Conservation (phyloP, 2,113 vertebrate genomes). For the Syrmaticus mikado region DNA sequence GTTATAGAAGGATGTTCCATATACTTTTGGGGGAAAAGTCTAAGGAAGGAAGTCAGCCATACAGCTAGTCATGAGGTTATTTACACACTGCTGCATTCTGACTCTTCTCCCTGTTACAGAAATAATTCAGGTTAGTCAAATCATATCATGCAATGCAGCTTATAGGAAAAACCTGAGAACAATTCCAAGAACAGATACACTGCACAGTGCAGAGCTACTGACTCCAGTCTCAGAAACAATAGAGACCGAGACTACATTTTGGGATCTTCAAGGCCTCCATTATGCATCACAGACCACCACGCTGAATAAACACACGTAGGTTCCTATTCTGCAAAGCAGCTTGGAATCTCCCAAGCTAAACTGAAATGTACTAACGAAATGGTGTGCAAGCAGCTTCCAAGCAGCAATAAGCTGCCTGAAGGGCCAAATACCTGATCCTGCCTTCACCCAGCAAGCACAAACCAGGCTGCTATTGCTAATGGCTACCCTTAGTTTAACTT, state of each 20-base stretch:
- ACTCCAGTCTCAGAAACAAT: not conserved
- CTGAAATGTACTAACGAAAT: not conserved
- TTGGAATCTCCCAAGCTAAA: not conserved
- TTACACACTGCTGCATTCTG: not conserved
- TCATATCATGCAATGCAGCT: not conserved
- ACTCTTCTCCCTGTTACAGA: not conserved
- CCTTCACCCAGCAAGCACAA: not conserved
- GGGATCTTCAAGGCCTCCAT: not conserved
- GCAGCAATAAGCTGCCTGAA: not conserved
- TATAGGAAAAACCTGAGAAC: not conserved
- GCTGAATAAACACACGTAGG: not conserved
- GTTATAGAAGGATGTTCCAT: not conserved
- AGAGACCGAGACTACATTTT: not conserved
- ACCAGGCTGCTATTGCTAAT: not conserved
- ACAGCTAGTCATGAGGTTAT: not conserved
- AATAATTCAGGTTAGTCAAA: no score
- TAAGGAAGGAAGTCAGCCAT: not conserved
- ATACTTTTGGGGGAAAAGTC: not conserved
- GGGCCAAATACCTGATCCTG: not conserved
- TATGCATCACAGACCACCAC: not conserved
- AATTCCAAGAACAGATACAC: not conserved
- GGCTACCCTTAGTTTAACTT: not conserved
- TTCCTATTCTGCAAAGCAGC: not conserved
- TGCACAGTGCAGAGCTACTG: not conserved
- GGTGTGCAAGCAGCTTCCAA: not conserved